A percentile compares a stretch with the other conserved stretches of the same genome.
These are phyloP conservation scores for Xenopus petersii DNA, from an alignment of 2,797 vertebrate genomes.

Conservation along the genomic window DNA sequence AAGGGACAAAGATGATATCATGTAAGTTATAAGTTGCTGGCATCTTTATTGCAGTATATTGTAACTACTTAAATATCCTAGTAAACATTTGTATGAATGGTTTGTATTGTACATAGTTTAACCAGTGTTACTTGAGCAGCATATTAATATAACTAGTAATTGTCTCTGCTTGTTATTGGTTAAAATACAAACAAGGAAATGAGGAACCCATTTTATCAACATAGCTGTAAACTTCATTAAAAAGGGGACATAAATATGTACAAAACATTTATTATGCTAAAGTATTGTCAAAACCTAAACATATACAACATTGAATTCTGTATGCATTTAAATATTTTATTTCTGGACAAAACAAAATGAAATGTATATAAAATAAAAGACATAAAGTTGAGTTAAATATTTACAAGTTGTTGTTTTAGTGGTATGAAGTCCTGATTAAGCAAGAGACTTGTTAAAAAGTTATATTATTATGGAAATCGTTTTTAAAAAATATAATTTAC, in stretches of 20 bases:
- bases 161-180: slow-evolving; percentile 94
- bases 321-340: slow-evolving; percentile 90
- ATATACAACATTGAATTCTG: slow-evolving; percentile 86
- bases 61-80: slow-evolving; percentile 94
- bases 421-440: neutral
- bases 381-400: slow-evolving; percentile 81
- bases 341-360: slow-evolving; percentile 73
- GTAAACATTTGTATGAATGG: slow-evolving; percentile 98
- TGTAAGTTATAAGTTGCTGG: slow-evolving; percentile 78
- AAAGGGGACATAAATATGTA: slow-evolving; percentile 81
- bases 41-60: slow-evolving; percentile 90
- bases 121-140: slow-evolving; percentile 84
- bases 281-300: slow-evolving; percentile 82
- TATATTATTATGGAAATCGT: too few relatives aligned
- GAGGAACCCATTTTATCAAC: slow-evolving; percentile 82
- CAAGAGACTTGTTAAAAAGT: too few relatives aligned
- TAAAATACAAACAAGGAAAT: slow-evolving; percentile 79
- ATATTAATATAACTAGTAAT: slow-evolving; percentile 92
- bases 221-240: slow-evolving; percentile 89
- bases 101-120: slow-evolving; percentile 99
- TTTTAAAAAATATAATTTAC: too few relatives aligned
- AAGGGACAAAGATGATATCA: slow-evolving; percentile 46
- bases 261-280: slow-evolving; percentile 86
- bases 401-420: slow-evolving; percentile 43
- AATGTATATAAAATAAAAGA: slow-evolving; percentile 90